These are phyloP conservation scores for Molossus molossus DNA, from an alignment of 2,797 vertebrate species.

Conservation along the genomic window DNA sequence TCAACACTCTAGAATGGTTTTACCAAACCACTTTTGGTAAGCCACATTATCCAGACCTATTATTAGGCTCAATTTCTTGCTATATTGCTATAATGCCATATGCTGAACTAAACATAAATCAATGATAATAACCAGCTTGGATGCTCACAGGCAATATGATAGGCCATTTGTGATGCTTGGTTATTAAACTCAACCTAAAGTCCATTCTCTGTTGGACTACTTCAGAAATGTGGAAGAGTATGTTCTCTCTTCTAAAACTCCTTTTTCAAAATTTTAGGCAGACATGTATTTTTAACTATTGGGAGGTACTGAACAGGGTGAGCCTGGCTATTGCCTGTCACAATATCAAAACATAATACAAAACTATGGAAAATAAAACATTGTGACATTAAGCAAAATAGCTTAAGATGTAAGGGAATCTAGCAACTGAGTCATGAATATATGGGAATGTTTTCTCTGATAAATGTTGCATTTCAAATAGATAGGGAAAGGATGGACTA, in stretches of 20 bases:
- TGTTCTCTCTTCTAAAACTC: neutral
- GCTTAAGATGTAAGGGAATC: neutral
- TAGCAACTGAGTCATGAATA: neutral
- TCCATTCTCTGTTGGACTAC: neutral
- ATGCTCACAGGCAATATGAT: slow-evolving; percentile 23
- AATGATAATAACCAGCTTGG: slow-evolving; percentile 34
- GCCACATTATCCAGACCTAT: slow-evolving; percentile 58
- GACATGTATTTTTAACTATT: neutral
- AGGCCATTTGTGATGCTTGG: neutral
- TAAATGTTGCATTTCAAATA: slow-evolving; percentile 22
- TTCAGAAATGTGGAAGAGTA: slow-evolving; percentile 19
- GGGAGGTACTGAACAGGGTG: neutral
- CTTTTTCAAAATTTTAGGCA: slow-evolving; percentile 32
- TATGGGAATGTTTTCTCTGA: neutral
- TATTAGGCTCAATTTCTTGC: slow-evolving; percentile 59
- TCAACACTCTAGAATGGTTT: slow-evolving; percentile 65
- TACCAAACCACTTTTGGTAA: slow-evolving; percentile 49
- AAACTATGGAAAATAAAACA: slow-evolving; percentile 12
- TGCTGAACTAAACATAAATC: slow-evolving; percentile 16
- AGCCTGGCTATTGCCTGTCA: neutral
- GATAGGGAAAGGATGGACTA: neutral
- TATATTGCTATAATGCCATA: neutral
- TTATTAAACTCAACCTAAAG: neutral
- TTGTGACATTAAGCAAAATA: neutral
- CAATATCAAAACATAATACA: slow-evolving; percentile 50